phyloP scores from a whole-genome alignment of 2,113 vertebrate species.

The Hydrochoerus hydrochaeris region DNA sequence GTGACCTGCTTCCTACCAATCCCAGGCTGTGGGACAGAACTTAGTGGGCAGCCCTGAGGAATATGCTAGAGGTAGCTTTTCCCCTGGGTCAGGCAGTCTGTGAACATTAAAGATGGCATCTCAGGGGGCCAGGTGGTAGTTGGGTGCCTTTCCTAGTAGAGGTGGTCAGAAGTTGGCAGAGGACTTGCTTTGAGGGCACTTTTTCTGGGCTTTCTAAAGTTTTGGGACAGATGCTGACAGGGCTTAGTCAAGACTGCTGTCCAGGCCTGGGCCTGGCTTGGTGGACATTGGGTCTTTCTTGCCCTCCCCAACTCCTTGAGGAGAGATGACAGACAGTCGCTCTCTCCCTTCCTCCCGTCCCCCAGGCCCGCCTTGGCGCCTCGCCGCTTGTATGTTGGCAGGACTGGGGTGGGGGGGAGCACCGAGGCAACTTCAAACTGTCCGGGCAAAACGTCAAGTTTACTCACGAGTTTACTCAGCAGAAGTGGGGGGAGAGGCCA shows the following conservation, averaged over 20 bases:
- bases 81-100: neutral
- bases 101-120: conserved; percentile 33
- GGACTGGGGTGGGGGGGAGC: conserved; percentile 55
- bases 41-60: neutral
- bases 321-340: neutral
- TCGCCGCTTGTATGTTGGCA: conserved; percentile 73
- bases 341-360: conserved; percentile 51
- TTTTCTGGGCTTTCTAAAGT: conserved; percentile 19
- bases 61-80: conserved; percentile 29
- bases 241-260: conserved; percentile 1
- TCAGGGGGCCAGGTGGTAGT: conserved; percentile 12
- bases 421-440: conserved; percentile 82
- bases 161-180: conserved; percentile 45
- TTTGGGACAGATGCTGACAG: conserved; percentile 49
- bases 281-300: neutral
- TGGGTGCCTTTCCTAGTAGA: neutral
- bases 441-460: conserved; percentile 84
- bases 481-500: conserved; percentile 82
- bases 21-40: neutral
- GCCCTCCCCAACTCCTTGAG: neutral
- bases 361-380: conserved; percentile 75
- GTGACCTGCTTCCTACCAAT: neutral
- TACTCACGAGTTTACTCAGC: conserved; percentile 85
- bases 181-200: neutral
- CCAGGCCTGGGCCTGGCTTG: conserved; percentile 25